A percentile compares a stretch with the other conserved stretches of the same genome.
Evolutionary conservation across 2,888 invertebrate species (phyloP).

Genomic region (Petrolisthes cinctipes): DNA sequence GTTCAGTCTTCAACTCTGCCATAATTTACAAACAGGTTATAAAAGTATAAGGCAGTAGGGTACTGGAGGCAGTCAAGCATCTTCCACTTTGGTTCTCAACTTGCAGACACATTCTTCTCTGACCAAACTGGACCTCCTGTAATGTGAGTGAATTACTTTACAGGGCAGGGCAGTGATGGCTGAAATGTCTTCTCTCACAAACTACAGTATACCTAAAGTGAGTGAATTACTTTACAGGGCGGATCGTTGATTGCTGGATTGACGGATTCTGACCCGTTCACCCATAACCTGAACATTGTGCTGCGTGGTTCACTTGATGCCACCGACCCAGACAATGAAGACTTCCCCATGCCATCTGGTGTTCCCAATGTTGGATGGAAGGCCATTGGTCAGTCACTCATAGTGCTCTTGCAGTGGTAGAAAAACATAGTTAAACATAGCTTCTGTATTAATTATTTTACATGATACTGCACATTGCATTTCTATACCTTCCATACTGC

Average conservation of each 20-base stretch:
- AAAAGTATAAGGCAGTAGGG: not conserved
- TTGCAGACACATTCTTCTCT: no score
- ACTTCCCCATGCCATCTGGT: conserved; percentile 49
- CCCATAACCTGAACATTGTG: conserved; percentile 41
- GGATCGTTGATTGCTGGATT: conserved; percentile 36
- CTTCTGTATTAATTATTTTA: not conserved
- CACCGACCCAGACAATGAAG: conserved; percentile 36
- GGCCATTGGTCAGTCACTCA: conserved; percentile 51
- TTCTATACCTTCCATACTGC: no score
- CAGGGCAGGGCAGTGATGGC: no score
- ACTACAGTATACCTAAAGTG: no score
- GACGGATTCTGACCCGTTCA: conserved; percentile 39
- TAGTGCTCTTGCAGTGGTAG: no score
- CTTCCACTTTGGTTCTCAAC: no score
- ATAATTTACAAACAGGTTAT: no score
- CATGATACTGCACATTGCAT: no score
- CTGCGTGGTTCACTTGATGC: conserved; percentile 50
- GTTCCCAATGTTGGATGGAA: conserved; percentile 61
- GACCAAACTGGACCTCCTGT: no score
- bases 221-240: conserved; percentile 11
- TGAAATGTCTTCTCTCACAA: no score
- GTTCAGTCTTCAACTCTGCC: no score
- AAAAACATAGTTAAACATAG: not conserved
- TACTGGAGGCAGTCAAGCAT: not conserved
- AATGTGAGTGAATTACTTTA: no score